A percentile compares a stretch with the other conserved stretches of the same genome.
These are phyloP conservation scores for Allygus modestus DNA, from an alignment of 2,888 invertebrate species.

Conservation along the genomic window DNA sequence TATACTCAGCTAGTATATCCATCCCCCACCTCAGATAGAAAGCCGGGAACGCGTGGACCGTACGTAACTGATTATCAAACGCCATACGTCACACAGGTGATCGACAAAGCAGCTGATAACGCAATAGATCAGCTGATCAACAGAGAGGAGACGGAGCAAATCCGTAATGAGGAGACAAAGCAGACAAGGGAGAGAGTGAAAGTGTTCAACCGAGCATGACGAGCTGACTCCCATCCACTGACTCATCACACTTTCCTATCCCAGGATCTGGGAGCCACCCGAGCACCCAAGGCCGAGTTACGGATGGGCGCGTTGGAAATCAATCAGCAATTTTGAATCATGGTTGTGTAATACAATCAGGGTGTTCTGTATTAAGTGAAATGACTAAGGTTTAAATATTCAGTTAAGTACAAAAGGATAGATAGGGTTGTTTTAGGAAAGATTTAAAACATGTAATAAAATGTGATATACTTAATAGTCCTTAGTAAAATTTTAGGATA, in stretches of 20 bases:
- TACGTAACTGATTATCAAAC: constrained; percentile 18
- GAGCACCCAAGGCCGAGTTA: neutral
- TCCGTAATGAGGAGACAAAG: constrained; percentile 46
- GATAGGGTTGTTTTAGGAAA: no score
- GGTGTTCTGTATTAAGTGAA: neutral
- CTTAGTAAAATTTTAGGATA: no score
- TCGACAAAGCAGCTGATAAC: constrained; percentile 36
- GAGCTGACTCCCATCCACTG: neutral
- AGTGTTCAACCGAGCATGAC: constrained; percentile 21
- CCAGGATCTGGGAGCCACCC: constrained; percentile 21
- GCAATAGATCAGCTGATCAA: constrained; percentile 43
- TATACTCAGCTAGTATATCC: no score
- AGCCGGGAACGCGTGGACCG: neutral
- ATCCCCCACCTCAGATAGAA: neutral
- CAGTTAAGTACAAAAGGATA: no score
- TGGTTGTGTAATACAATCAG: neutral
- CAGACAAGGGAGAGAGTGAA: constrained; percentile 39
- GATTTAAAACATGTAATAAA: no score
- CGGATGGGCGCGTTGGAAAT: neutral
- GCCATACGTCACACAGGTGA: constrained; percentile 34
- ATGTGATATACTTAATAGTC: no score
- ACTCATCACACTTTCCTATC: constrained; percentile 39
- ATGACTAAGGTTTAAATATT: no score
- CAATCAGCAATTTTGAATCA: no score
- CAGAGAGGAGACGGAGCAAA: constrained; percentile 34